Conservation (phyloP, 1,140 invertebrate genomes). For the Antheraea pernyi region DNA sequence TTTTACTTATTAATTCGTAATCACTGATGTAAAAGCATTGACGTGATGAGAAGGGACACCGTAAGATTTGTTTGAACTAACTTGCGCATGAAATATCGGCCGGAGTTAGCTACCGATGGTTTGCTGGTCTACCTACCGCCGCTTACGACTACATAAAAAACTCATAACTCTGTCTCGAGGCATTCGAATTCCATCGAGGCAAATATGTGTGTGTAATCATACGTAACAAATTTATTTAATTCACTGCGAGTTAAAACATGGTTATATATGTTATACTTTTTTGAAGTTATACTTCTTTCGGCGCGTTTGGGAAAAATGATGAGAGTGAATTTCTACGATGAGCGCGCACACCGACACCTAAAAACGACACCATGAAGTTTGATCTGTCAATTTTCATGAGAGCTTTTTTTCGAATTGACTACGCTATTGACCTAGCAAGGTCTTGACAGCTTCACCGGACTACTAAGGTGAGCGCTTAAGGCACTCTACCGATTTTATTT, state of each 20-base stretch:
- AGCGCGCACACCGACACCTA: too few relatives aligned
- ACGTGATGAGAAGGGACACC: conserved; percentile 65
- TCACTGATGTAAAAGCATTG: conserved; percentile 47
- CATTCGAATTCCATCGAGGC: conserved; percentile 71
- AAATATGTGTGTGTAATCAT: conserved; percentile 73
- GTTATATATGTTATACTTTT: background rate
- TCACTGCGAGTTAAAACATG: conserved; percentile 37
- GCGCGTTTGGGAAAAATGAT: too few relatives aligned
- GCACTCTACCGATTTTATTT: too few relatives aligned
- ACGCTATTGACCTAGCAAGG: too few relatives aligned
- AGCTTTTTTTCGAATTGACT: too few relatives aligned
- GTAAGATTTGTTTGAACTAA: conserved; percentile 76
- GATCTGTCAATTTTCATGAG: too few relatives aligned
- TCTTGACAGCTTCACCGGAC: too few relatives aligned
- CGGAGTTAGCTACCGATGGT: conserved; percentile 72
- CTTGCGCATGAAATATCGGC: conserved; percentile 59
- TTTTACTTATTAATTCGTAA: conserved; percentile 7
- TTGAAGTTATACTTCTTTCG: background rate
- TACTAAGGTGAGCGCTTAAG: too few relatives aligned
- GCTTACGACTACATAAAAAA: conserved; percentile 47
- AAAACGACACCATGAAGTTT: too few relatives aligned
- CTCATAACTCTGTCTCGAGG: conserved; percentile 55
- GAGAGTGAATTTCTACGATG: too few relatives aligned
- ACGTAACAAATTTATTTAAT: conserved; percentile 71
- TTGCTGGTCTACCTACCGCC: conserved; percentile 73